A percentile compares a stretch with the other conserved stretches of the same genome.
These are phyloP conservation scores for Ridgeia piscesae DNA, from an alignment of 1,140 invertebrate genomes.

Conservation along the genomic window DNA sequence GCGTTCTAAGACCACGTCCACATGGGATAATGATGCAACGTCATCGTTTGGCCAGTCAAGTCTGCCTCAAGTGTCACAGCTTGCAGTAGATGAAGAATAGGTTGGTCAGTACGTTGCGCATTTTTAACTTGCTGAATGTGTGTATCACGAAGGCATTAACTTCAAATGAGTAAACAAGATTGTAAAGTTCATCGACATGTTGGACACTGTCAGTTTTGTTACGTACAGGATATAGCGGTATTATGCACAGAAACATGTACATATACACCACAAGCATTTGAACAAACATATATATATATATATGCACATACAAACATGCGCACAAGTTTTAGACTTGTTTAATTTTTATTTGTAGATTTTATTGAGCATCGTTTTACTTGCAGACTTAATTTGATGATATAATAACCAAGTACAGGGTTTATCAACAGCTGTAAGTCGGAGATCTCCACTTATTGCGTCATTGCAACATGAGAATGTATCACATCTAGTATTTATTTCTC, in stretches of 20 bases:
- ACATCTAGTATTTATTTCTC: no score
- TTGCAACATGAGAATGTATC: no score
- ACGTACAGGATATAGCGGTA: neutral
- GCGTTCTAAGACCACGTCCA: neutral
- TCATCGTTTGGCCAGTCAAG: neutral
- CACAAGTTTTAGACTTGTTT: neutral
- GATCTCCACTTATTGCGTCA: no score
- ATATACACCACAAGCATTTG: neutral
- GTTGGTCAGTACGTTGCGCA: neutral
- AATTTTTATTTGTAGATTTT: neutral
- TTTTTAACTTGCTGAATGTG: neutral
- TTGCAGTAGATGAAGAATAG: neutral
- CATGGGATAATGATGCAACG: neutral
- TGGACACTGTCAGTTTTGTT: neutral
- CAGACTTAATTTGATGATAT: neutral
- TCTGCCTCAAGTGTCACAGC: neutral
- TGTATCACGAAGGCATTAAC: neutral
- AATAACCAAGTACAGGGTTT: neutral
- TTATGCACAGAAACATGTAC: neutral
- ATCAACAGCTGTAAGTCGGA: no score
- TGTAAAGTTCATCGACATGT: neutral
- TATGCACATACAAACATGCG: neutral
- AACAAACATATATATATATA: neutral
- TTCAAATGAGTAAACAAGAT: neutral
- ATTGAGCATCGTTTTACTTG: neutral